These are phyloP conservation scores for Drosophila pallidifrons DNA, from an alignment of 1,140 invertebrate genomes.

Conservation along the genomic window DNA sequence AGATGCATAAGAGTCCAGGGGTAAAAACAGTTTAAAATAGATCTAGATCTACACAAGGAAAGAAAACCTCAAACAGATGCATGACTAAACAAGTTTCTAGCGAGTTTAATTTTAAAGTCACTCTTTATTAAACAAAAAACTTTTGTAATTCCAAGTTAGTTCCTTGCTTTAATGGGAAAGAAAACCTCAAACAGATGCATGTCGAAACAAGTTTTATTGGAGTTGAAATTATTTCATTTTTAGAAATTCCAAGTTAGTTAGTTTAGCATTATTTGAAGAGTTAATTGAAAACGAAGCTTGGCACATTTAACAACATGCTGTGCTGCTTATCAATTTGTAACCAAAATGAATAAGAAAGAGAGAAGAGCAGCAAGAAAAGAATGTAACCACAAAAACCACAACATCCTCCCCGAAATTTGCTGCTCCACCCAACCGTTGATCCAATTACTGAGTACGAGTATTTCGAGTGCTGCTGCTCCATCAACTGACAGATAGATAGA, in stretches of 20 bases:
- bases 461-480: conserved; percentile 21
- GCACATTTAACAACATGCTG: conserved; percentile 13
- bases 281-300: not conserved
- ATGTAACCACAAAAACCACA: conserved; percentile 74
- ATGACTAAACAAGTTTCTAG: not conserved
- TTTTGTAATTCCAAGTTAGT: no score
- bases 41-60: not conserved
- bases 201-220: no score
- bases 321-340: conserved; percentile 13
- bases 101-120: no score
- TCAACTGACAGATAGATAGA: conserved; percentile 48
- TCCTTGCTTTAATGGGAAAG: no score
- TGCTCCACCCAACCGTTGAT: conserved; percentile 38
- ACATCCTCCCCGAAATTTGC: conserved; percentile 57
- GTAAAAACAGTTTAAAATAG: not conserved
- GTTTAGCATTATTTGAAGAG: no score
- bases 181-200: no score
- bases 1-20: conserved; percentile 4
- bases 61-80: conserved; percentile 1
- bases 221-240: no score
- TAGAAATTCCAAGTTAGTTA: no score
- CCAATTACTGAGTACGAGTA: conserved; percentile 57
- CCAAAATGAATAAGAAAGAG: conserved; percentile 9
- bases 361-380: not conserved
- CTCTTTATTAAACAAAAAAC: no score